Percentiles rank a stretch among this genome's conserved stretches.
phyloP scores from a whole-genome alignment of 2,113 vertebrate genomes.

The Cygnus atratus region DNA sequence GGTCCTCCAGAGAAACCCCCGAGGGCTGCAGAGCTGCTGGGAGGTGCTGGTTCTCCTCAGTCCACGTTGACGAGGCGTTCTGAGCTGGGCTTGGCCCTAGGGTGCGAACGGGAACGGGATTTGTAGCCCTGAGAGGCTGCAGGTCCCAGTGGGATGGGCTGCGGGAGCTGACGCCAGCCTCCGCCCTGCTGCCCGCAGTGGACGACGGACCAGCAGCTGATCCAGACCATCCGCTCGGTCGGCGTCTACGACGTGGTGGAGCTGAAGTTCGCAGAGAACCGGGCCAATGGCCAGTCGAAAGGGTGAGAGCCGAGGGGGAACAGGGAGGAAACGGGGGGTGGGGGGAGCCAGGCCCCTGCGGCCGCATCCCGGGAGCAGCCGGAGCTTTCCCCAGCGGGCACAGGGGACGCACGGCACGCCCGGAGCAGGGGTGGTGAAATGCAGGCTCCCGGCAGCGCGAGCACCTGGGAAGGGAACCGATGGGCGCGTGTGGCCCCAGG shows the following conservation, averaged over 20 bases:
- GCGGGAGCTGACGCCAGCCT: not conserved
- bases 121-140: not conserved
- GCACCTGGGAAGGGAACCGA: not conserved
- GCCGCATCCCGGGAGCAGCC: accelerated
- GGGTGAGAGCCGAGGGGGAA: constrained; percentile 79
- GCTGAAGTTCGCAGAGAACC: constrained; percentile 92
- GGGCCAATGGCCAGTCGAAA: constrained; percentile 94
- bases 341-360: accelerated
- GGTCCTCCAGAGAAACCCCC: too few relatives aligned
- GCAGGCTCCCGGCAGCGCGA: accelerated
- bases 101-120: not conserved
- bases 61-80: accelerated
- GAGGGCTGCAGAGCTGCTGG: not conserved
- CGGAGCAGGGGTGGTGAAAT: not conserved
- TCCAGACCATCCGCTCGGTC: constrained; percentile 80
- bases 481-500: accelerated
- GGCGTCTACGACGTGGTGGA: constrained; percentile 90
- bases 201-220: constrained; percentile 92
- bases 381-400: not conserved
- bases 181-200: constrained; percentile 79
- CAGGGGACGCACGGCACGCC: not conserved
- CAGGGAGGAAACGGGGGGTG: accelerated
- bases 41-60: accelerated
- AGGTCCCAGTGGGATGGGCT: accelerated
- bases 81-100: not conserved